Base-by-base conservation (phyloP, 2,113 vertebrate species). In the Pitta sordida region DNA sequence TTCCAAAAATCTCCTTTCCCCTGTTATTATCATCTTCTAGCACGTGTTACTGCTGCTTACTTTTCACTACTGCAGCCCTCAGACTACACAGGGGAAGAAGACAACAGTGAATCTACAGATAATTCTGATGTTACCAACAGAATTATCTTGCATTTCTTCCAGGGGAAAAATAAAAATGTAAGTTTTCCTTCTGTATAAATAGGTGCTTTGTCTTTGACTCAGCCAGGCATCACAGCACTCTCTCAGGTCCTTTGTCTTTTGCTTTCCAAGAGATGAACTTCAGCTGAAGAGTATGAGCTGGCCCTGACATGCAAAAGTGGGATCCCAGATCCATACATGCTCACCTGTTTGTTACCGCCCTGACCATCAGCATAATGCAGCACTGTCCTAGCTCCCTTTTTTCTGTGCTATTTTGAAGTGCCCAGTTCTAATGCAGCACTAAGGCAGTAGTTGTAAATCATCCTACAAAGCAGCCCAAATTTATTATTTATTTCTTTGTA, bases 101-200 rank as follows among this genome's bases (percentile, higher is more conserved):
- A 64, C 8, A 36, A n/a, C 39, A 43, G 36, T 30, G 59, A 90
- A 69, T 64, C 70, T 86, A 55, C 71, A 77, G 44, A 39, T 80
- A 73, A 44, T 24, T 58, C 26, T 1, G 1, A 18, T 46, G 4
- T 52, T 86, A 46, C 26, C 37, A 51, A 17, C 2, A 78, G 34
- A 88, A 63, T 63, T 81, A 41, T 23, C n/a, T 29, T 71, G 8
- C 32, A 44, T 55, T 84, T 11, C 16, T 14, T 10, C 6, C 2
- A 3, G 11, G 26, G n/a, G n/a, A n/a, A n/a, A n/a, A n/a, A n/a
- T n/a, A 48, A 49, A 0, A 43, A 32, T 6, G 24, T 11, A 7
- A 20, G 75, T 76, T 69, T 20, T 48, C 23, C 77, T 69, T 59
- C 49, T 91, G 44, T 56, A 70, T 70, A 52, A 92, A 51, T 34